Conservation (phyloP, 2,113 vertebrate species). For the Strix uralensis region DNA sequence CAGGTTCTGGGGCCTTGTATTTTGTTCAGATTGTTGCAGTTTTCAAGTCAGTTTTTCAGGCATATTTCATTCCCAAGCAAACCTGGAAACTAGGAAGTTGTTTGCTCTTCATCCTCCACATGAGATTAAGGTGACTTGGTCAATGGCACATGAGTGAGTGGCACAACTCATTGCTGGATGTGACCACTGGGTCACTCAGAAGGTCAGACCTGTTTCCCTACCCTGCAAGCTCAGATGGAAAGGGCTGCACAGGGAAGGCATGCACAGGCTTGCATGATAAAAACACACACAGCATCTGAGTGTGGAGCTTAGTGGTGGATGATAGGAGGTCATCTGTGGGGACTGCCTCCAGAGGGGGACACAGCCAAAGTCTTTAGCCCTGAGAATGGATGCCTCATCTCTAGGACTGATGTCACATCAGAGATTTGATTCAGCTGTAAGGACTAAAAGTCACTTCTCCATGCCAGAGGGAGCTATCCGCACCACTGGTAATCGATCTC, state of each 20-base stretch:
- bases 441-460: neutral
- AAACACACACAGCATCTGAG: neutral
- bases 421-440: neutral
- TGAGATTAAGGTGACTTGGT: neutral
- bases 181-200: neutral
- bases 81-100: neutral
- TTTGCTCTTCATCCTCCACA: neutral
- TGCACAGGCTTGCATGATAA: neutral
- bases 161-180: neutral
- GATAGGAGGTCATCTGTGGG: neutral
- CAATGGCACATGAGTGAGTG: neutral
- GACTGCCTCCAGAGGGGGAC: neutral
- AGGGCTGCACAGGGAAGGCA: neutral
- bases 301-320: neutral
- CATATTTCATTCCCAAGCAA: neutral
- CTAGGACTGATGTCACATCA: neutral
- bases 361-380: neutral
- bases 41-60: neutral
- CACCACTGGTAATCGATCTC: neutral
- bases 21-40: neutral
- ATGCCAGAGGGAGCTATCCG: neutral
- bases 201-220: neutral
- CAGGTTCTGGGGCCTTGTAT: neutral
- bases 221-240: neutral
- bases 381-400: neutral